Evolutionary conservation across 2,797 vertebrate species (phyloP).

Genomic region (Fundulus diaphanus): DNA sequence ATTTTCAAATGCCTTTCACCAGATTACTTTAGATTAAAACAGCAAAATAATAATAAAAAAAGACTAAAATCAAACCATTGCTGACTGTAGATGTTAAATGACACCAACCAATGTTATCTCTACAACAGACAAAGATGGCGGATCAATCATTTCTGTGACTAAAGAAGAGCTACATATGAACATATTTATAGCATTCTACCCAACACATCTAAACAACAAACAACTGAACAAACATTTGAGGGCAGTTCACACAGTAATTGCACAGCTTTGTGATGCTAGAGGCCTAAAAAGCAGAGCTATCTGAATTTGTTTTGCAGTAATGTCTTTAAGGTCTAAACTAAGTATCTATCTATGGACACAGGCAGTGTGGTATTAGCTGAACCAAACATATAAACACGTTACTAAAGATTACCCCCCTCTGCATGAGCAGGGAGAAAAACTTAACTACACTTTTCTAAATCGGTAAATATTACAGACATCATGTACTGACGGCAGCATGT

Average conservation of each 20-base stretch:
- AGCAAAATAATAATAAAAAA: not conserved
- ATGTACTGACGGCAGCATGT: constrained; percentile 20
- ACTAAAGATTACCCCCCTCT: constrained; percentile 26
- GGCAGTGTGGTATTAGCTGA: constrained; percentile 26
- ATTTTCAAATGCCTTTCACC: not conserved
- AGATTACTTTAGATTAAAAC: not conserved
- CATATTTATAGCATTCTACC: constrained; percentile 46
- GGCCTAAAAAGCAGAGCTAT: not conserved
- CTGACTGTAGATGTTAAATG: not conserved
- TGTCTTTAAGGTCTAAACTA: constrained; percentile 12
- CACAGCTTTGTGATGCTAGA: constrained; percentile 25
- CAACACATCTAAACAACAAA: constrained; percentile 24
- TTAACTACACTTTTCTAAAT: constrained; percentile 15
- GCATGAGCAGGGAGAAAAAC: constrained; percentile 9
- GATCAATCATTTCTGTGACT: constrained; percentile 9
- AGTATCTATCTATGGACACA: constrained; percentile 15
- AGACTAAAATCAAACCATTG: not conserved
- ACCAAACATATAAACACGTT: constrained; percentile 27
- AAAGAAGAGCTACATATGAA: constrained; percentile 37
- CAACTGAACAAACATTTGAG: constrained; percentile 30
- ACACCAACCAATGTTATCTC: not conserved
- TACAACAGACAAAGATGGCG: not conserved
- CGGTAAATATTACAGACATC: constrained; percentile 6
- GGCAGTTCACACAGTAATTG: constrained; percentile 28
- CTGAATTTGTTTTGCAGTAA: constrained; percentile 11